These are phyloP conservation scores for Pseudococcus longispinus DNA, from an alignment of 2,888 invertebrate species.

Conservation along the genomic window DNA sequence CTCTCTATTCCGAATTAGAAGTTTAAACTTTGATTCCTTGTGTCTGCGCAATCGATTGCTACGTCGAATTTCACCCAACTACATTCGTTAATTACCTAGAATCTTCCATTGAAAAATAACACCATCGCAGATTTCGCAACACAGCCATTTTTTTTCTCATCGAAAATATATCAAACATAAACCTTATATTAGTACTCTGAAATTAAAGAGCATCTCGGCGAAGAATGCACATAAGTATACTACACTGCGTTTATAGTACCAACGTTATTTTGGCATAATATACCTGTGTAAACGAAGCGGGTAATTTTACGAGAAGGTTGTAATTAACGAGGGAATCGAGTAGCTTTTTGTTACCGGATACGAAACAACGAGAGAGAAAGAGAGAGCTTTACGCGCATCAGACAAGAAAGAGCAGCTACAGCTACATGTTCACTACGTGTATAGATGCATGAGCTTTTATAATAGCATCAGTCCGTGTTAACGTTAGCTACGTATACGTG, in stretches of 20 bases:
- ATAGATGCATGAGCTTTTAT: conserved; percentile 2
- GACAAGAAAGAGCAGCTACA: not conserved
- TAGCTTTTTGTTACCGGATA: conserved; percentile 20
- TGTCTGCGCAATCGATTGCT: too few species aligned
- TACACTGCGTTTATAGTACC: not conserved
- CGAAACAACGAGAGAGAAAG: not conserved
- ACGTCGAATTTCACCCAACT: too few species aligned
- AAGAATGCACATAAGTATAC: not conserved
- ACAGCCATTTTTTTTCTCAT: too few species aligned
- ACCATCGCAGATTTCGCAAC: too few species aligned
- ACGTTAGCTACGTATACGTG: not conserved
- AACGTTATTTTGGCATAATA: not conserved
- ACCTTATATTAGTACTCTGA: too few species aligned
- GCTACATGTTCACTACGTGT: not conserved
- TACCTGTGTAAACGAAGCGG: not conserved
- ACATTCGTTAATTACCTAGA: too few species aligned
- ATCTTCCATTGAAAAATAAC: too few species aligned
- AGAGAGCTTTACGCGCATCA: not conserved
- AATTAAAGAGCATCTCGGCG: not conserved
- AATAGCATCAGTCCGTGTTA: conserved; percentile 13
- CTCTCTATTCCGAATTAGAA: too few species aligned
- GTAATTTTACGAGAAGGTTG: conserved; percentile 1
- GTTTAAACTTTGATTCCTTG: too few species aligned
- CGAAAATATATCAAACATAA: too few species aligned
- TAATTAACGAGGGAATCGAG: conserved; percentile 24